Percentiles rank a stretch among this genome's conserved stretches.
These are phyloP conservation scores for Eupelmus urozonus DNA, from an alignment of 2,888 invertebrate species.

Conservation along the genomic window DNA sequence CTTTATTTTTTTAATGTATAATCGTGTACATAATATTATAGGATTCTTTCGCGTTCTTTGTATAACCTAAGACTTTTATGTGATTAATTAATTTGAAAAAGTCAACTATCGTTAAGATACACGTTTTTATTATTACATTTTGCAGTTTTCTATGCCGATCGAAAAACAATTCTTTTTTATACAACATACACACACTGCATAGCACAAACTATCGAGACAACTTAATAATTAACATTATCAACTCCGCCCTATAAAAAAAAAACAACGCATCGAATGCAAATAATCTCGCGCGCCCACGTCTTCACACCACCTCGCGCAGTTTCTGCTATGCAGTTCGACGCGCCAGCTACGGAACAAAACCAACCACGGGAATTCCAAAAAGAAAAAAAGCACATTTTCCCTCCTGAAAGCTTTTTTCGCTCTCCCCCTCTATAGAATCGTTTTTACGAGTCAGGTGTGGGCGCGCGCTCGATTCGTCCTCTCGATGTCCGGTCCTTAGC, in stretches of 20 bases:
- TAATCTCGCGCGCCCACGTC: too few relatives aligned
- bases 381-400: background rate
- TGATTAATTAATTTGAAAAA: slow-evolving; percentile 36
- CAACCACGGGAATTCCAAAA: background rate
- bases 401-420: slow-evolving; percentile 34
- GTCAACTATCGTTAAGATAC: slow-evolving; percentile 34
- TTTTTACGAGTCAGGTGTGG: slow-evolving; percentile 60
- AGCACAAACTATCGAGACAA: slow-evolving; percentile 3
- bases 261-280: too few relatives aligned
- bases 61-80: slow-evolving; percentile 34
- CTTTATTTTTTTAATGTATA: slow-evolving; percentile 10
- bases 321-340: too few relatives aligned
- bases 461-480: slow-evolving; percentile 55
- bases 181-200: background rate
- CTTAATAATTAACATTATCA: background rate
- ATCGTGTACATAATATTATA: slow-evolving; percentile 38
- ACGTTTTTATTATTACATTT: slow-evolving; percentile 21
- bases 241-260: background rate
- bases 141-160: slow-evolving; percentile 24
- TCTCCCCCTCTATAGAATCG: slow-evolving; percentile 1
- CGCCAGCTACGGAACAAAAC: background rate
- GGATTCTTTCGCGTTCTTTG: slow-evolving; percentile 13
- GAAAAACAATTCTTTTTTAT: slow-evolving; percentile 9
- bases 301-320: too few relatives aligned
- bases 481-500: slow-evolving; percentile 65